phyloP scores from a whole-genome alignment of 2,888 invertebrate genomes.

The Gnatocerus cornutus region DNA sequence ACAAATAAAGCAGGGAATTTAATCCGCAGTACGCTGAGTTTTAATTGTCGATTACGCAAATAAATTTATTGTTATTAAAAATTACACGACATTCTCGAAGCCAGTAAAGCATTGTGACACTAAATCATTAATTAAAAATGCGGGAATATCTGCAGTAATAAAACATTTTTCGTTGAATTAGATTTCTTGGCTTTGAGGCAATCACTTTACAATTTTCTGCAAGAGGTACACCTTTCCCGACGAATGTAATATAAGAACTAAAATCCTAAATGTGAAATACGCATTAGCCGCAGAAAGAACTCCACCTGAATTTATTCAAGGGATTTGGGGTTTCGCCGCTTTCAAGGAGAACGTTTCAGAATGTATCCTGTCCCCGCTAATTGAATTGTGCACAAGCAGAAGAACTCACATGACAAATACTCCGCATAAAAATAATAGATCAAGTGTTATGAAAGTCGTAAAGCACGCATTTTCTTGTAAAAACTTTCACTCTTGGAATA shows the following conservation, averaged over 20 bases:
- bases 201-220: constrained; percentile 32
- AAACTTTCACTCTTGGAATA: too few species aligned
- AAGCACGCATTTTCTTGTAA: too few species aligned
- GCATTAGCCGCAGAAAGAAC: constrained; percentile 25
- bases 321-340: constrained; percentile 23
- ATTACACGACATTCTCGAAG: not conserved
- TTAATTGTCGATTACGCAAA: constrained; percentile 23
- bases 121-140: constrained; percentile 2
- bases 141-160: not conserved
- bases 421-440: too few species aligned
- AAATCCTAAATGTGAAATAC: constrained; percentile 27
- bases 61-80: constrained; percentile 29
- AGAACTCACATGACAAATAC: too few species aligned
- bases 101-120: not conserved
- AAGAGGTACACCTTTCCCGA: constrained; percentile 12
- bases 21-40: constrained; percentile 19
- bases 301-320: constrained; percentile 25
- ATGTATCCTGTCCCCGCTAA: constrained; percentile 7
- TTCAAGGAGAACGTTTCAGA: constrained; percentile 12
- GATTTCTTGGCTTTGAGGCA: constrained; percentile 12
- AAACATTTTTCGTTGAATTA: too few species aligned
- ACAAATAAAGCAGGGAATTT: constrained; percentile 20
- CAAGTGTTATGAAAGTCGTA: too few species aligned
- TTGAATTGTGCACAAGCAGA: constrained; percentile 7
- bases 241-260: constrained; percentile 28